Conservation (phyloP, 2,797 vertebrate species). For the Scolopax rusticola region DNA sequence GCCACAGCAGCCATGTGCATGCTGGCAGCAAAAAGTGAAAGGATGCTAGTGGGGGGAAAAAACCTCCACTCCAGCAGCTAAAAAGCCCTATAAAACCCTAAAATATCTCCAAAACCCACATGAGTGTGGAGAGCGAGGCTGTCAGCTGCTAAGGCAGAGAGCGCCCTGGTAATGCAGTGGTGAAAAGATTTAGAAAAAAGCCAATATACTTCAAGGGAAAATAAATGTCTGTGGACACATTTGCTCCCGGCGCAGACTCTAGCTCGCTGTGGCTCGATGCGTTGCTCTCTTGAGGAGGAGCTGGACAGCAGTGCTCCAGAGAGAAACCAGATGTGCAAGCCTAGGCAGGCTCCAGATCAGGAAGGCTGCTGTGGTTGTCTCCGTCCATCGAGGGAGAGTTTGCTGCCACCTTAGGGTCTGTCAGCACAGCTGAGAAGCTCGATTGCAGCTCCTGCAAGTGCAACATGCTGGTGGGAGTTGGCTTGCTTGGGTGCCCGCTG, state of each 20-base stretch:
- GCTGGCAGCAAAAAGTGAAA: background rate
- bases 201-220: constrained; percentile 27
- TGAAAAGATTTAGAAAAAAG: constrained; percentile 18
- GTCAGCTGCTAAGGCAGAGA: constrained; percentile 33
- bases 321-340: constrained; percentile 51
- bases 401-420: constrained; percentile 70
- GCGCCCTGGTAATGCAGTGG: background rate
- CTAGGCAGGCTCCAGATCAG: constrained; percentile 18
- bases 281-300: constrained; percentile 28
- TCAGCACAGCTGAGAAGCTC: constrained; percentile 32
- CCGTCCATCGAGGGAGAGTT: constrained; percentile 12
- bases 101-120: constrained; percentile 43
- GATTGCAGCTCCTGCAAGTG: accelerated
- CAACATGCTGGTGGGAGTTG: background rate
- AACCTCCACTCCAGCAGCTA: constrained; percentile 8
- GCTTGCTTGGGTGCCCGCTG: background rate
- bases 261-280: background rate
- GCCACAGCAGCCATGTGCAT: background rate
- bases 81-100: constrained; percentile 36
- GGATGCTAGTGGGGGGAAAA: background rate
- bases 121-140: background rate
- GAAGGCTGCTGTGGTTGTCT: constrained; percentile 22
- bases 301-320: constrained; percentile 54
- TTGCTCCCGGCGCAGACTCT: background rate
- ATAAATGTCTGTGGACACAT: constrained; percentile 11